Base-by-base conservation (phyloP, 2,888 invertebrate genomes). In the Acronicta aceris region DNA sequence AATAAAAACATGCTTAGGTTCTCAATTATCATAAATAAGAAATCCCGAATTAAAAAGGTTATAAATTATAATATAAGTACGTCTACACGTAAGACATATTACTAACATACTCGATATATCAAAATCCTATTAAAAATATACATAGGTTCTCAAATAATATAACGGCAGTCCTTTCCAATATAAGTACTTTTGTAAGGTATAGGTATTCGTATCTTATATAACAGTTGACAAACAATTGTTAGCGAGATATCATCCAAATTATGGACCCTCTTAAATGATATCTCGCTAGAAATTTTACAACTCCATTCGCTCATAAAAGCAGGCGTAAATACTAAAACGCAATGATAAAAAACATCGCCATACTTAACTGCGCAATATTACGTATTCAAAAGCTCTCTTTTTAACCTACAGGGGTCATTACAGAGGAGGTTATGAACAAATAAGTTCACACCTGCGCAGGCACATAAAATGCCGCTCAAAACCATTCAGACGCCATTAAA, bases 361-460 rank as follows among this genome's bases (percentile, higher is more conserved):
- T 46, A 10, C 46, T 15, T 50, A 52, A 66, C 42, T 50, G 27
- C 49, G 46, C 50, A 52, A 61, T 50, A 57, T 54, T 50, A n/a
- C 36, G 63, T 16, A 59, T 69, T 66, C 50, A 63, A 1, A 38
- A 25, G 25, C n/a, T 25, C 21, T 38, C 59, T 40, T 50, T 49
- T 49, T 64, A 36, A 65, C 65, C 42, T 47, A 65, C 45, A 46
- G 12, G 30, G 15, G 21, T 12, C 5, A 43, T 36, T n/a, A 54
- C 30, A 64, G 61, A 62, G 51, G 71, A 63, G 50, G 48, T 57
- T 60, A 42, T 21, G 45, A 59, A 65, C 47, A 66, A 65, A 72
- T 65, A 62, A 33, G 43, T 65, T 52, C 70, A 73, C 76, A 76
- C 71, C 73, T 75, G 73, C 63, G 62, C 46, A 0, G 45, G 49